Conservation (phyloP, 2,797 vertebrate species). For the Neopelma chrysocephalum region DNA sequence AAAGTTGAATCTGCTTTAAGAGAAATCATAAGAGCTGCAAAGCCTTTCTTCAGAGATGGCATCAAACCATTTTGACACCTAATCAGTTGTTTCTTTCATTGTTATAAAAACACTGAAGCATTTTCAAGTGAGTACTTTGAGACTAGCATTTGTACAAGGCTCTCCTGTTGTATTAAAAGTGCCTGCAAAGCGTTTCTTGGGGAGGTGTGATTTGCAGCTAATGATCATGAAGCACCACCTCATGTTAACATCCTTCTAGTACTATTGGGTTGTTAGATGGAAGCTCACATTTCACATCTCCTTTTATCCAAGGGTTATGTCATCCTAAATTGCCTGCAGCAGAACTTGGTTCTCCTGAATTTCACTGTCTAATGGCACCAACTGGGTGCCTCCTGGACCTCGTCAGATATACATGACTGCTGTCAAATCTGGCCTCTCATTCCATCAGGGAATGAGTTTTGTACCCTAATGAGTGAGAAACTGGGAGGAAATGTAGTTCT, state of each 20-base stretch:
- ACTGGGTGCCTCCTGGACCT: not conserved
- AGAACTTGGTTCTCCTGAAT: slow-evolving; percentile 40
- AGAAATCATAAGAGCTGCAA: not conserved
- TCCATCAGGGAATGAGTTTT: not conserved
- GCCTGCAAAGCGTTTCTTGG: not conserved
- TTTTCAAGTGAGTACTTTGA: slow-evolving; percentile 13
- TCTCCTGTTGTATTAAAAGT: not conserved
- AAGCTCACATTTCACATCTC: not conserved
- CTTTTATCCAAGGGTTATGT: slow-evolving; percentile 34
- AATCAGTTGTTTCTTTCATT: not conserved
- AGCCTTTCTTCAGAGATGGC: slow-evolving; percentile 11
- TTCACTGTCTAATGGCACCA: not conserved
- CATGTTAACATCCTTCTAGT: not conserved
- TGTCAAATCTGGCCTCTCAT: not conserved
- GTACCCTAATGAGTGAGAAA: slow-evolving; percentile 3
- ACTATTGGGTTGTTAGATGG: not conserved
- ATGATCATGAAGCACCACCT: not conserved
- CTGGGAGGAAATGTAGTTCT: slow-evolving; percentile 5
- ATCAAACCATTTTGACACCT: not conserved
- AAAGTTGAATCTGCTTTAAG: not conserved
- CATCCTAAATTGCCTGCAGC: not conserved
- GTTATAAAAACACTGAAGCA: not conserved
- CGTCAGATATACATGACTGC: slow-evolving; percentile 28
- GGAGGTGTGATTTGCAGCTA: not conserved
- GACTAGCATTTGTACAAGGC: not conserved